These are phyloP conservation scores for Elysia crispata DNA, from an alignment of 2,888 invertebrate species.

Conservation along the genomic window DNA sequence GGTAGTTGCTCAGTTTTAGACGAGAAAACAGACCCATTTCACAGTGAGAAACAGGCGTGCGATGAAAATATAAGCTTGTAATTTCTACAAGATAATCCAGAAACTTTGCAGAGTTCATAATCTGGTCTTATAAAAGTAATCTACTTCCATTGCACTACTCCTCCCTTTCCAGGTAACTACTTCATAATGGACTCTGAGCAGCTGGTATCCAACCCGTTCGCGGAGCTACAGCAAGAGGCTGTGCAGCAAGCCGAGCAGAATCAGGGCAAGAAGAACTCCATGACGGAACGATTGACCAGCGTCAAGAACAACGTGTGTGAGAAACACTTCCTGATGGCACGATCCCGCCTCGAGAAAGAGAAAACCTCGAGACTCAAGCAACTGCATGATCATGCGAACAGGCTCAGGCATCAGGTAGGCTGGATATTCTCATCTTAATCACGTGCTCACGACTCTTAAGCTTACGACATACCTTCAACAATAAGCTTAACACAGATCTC, in stretches of 20 bases:
- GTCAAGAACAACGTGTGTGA: slow-evolving; percentile 73
- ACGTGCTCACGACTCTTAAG: neutral
- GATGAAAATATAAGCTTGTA: no score
- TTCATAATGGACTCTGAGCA: slow-evolving; percentile 74
- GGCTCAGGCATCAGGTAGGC: slow-evolving; percentile 66
- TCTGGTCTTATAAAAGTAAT: no score
- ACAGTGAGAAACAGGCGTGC: no score
- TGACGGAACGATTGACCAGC: slow-evolving; percentile 68
- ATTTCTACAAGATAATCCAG: no score
- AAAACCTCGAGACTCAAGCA: slow-evolving; percentile 58
- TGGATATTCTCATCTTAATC: neutral
- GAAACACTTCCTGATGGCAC: slow-evolving; percentile 60
- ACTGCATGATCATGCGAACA: slow-evolving; percentile 63
- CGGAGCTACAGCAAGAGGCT: slow-evolving; percentile 64
- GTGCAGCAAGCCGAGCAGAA: slow-evolving; percentile 53
- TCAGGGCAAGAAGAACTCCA: slow-evolving; percentile 57
- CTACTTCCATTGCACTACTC: no score
- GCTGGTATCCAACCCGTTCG: slow-evolving; percentile 67
- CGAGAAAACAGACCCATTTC: no score
- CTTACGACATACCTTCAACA: no score
- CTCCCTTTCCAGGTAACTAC: slow-evolving; percentile 71
- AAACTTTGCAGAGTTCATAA: no score
- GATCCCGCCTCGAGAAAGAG: slow-evolving; percentile 61
- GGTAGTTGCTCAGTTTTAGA: no score
- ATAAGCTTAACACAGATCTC: no score